phyloP scores from a whole-genome alignment of 1,140 invertebrate species.

The Eciton burchellii region DNA sequence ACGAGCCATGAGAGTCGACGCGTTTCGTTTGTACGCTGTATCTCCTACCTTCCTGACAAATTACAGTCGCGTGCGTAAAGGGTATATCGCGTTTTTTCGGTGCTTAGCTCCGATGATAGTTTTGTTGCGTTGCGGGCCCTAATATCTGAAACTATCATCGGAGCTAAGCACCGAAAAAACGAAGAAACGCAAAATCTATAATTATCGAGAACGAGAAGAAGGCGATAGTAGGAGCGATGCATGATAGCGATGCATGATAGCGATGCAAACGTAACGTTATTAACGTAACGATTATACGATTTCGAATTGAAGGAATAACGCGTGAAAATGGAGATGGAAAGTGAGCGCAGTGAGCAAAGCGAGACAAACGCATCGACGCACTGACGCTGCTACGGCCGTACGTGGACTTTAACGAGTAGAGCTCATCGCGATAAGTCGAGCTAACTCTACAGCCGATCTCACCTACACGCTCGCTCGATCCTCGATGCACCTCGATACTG shows the following conservation, averaged over 20 bases:
- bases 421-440: constrained; percentile 55
- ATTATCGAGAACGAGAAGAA: neutral
- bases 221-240: neutral
- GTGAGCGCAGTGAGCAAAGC: too few relatives aligned
- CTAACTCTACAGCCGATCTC: constrained; percentile 35
- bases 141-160: too few relatives aligned
- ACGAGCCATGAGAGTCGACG: constrained; percentile 33
- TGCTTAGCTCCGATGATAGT: constrained; percentile 40
- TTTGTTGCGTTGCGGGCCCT: neutral
- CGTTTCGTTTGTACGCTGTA: constrained; percentile 54
- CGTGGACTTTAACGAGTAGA: constrained; percentile 57
- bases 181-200: neutral
- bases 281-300: neutral
- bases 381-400: constrained; percentile 26
- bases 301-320: constrained; percentile 21
- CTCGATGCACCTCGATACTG: neutral
- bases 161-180: constrained; percentile 1
- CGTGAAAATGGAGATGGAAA: constrained; percentile 29
- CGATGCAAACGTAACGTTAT: constrained; percentile 20
- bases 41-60: constrained; percentile 40
- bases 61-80: neutral
- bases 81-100: neutral
- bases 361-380: constrained; percentile 22
- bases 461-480: neutral
- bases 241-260: neutral